These are phyloP conservation scores for Thaumatotibia leucotreta DNA, from an alignment of 1,140 invertebrate genomes.

Conservation along the genomic window DNA sequence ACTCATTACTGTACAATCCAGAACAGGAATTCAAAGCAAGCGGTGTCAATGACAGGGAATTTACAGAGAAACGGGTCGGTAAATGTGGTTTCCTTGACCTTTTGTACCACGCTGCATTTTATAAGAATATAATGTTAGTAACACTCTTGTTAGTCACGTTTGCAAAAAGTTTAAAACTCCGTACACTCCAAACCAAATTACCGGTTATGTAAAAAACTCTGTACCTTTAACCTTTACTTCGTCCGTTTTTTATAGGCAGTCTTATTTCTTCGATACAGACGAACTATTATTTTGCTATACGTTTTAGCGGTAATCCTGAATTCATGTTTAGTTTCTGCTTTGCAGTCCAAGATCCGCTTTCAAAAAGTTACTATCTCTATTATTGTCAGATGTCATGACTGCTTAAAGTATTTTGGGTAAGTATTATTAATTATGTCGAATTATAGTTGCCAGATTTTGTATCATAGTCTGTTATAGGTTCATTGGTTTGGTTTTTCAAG, in stretches of 20 bases:
- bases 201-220: background rate
- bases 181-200: background rate
- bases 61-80: background rate
- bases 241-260: background rate
- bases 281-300: constrained; percentile 1
- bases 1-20: no score
- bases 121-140: background rate
- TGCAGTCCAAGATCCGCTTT: background rate
- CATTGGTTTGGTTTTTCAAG: background rate
- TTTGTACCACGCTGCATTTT: background rate
- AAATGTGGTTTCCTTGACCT: background rate
- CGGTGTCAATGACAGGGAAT: background rate
- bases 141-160: background rate
- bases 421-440: no score
- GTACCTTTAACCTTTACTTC: constrained; percentile 1
- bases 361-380: background rate
- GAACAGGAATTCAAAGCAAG: background rate
- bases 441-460: background rate
- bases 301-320: background rate
- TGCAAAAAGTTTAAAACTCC: background rate
- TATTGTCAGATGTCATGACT: background rate
- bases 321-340: background rate
- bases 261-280: background rate
- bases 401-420: background rate
- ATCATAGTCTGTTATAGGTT: background rate